These are phyloP conservation scores for Spinus pinus DNA, from an alignment of 2,797 vertebrate genomes.

Conservation along the genomic window DNA sequence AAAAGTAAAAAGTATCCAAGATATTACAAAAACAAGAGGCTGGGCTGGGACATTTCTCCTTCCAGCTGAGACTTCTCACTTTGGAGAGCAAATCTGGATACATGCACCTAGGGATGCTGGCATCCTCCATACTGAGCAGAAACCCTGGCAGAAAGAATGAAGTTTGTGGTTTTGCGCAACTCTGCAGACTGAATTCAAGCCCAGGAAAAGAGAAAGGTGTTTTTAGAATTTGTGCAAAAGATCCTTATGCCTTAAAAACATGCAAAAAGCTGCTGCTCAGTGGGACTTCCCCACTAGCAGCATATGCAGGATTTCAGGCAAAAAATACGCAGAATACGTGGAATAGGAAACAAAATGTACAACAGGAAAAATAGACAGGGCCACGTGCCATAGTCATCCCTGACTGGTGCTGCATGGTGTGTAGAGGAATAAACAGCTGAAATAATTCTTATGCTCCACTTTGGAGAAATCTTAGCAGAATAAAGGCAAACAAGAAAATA, in stretches of 20 bases:
- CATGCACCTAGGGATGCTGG: rapidly evolving
- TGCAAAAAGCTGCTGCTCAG: not conserved
- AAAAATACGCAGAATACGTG: not conserved
- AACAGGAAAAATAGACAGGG: not conserved
- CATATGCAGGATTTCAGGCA: not conserved
- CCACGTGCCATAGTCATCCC: not conserved
- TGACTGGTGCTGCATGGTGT: not conserved
- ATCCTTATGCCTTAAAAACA: not conserved
- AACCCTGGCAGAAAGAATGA: not conserved
- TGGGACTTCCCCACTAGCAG: not conserved
- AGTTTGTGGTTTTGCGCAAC: not conserved
- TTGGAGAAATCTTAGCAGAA: not conserved
- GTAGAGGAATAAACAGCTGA: not conserved
- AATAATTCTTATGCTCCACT: not conserved
- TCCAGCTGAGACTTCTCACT: not conserved
- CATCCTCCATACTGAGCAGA: rapidly evolving
- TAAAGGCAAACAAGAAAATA: not conserved
- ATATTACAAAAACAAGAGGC: not conserved
- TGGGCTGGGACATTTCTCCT: not conserved
- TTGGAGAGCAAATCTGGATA: not conserved
- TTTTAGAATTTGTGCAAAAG: not conserved
- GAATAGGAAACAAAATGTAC: not conserved
- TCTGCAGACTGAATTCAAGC: not conserved
- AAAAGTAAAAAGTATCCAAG: not conserved
- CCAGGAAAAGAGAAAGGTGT: not conserved